phyloP scores from a whole-genome alignment of 2,113 vertebrate species.

The Anolis sagrei region DNA sequence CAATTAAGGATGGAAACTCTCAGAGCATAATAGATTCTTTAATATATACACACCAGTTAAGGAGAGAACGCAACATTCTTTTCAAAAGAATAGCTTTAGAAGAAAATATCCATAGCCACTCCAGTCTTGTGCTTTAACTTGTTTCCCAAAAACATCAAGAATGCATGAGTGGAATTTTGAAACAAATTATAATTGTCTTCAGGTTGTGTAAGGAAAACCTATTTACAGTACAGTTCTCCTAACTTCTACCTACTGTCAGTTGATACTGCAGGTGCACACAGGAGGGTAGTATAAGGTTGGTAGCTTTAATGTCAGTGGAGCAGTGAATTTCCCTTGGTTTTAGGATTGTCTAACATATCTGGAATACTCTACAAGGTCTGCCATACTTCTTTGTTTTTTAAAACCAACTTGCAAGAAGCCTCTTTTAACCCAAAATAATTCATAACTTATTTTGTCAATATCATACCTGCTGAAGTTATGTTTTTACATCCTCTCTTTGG shows the following conservation, averaged over 20 bases:
- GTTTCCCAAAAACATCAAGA: not conserved
- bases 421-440: not conserved
- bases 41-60: not conserved
- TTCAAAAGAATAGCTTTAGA: not conserved
- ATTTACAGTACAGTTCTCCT: too few species aligned
- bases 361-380: not conserved
- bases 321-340: too few species aligned
- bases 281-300: too few species aligned
- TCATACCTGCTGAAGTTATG: not conserved
- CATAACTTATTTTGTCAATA: constrained; percentile 7
- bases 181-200: too few species aligned
- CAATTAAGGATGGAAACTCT: not conserved
- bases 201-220: too few species aligned
- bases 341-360: too few species aligned
- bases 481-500: constrained; percentile 12
- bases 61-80: too few species aligned
- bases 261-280: too few species aligned
- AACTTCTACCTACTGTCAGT: too few species aligned
- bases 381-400: not conserved
- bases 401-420: not conserved
- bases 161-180: not conserved
- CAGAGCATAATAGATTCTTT: not conserved
- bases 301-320: too few species aligned
- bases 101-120: not conserved
- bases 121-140: not conserved